Conservation (phyloP, 2,797 vertebrate species). For the Prunella strophiata region DNA sequence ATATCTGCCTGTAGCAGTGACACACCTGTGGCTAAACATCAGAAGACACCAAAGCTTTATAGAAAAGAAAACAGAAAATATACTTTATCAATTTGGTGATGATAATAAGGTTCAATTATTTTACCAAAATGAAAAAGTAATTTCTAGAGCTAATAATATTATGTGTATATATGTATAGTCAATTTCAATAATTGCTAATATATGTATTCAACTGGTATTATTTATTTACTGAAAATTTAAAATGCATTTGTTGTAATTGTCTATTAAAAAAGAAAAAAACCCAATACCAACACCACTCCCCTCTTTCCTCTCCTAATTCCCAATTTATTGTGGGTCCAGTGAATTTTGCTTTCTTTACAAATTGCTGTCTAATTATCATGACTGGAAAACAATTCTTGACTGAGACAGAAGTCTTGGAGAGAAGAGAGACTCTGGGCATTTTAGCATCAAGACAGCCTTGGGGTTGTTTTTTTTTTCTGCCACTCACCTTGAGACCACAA, state of each 20-base stretch:
- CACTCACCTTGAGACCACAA: not conserved
- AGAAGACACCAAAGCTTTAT: not conserved
- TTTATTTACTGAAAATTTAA: not conserved
- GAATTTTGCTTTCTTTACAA: not conserved
- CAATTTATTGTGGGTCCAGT: not conserved
- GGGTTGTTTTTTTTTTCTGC: not conserved
- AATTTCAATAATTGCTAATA: not conserved
- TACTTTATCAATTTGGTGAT: not conserved
- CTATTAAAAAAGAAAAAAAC: not conserved
- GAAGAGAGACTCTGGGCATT: not conserved
- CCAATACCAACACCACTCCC: no score
- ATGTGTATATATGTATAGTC: not conserved
- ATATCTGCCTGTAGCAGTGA: not conserved
- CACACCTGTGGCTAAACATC: not conserved
- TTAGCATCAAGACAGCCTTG: not conserved
- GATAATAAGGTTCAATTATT: not conserved
- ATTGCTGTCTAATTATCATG: not conserved
- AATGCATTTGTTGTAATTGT: not conserved
- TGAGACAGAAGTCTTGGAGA: not conserved
- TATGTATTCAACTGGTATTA: not conserved
- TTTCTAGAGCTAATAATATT: not conserved
- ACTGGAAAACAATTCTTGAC: not conserved
- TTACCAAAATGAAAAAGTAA: not conserved
- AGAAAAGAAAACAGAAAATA: not conserved
- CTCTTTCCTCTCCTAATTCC: not conserved